Base-by-base conservation (phyloP, 2,888 invertebrate species). In the Cyrtodaria siliqua region DNA sequence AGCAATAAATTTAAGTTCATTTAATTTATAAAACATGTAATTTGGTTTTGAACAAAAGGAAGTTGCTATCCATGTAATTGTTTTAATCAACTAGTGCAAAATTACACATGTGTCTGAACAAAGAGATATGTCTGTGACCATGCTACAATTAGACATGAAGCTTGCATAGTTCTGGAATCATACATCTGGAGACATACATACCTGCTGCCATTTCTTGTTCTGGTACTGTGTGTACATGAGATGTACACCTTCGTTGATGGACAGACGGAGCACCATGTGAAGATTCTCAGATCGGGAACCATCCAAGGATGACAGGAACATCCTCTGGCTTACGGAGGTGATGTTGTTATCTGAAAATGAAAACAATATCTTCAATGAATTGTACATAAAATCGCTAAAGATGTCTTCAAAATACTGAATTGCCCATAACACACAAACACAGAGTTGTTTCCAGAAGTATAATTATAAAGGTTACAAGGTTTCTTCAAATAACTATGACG, bases 241-340 rank as follows among this genome's bases (percentile, higher is more conserved):
- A 14, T 47, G 63, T 23, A 68, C 63, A 6, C 74, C 74, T 38
- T 74, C 74, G 62, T 55, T 63, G 50, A 63, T 47, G 2, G 74
- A 74, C 52, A 68, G 62, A 52, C 74, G 61, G 18, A 74, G 57
- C 27, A 50, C 50, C 44, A 74, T 44, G 40, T 57, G 62, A 52
- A 74, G 52, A 42, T 52, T 61, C 33, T 57, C 40, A 26, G 44
- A 63, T 50, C 20, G 62, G 47, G 50, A 57, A 38, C 63, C 63
- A 8, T 52, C 63, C 40, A 53, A 24, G 16, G 61, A 40, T 50
- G 74, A 50, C 29, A 26, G 27, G 38, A 62, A 50, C n/a, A 44
- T 33, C 18, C 26, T 26, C 50, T 56, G 61, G 26, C 55, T 55
- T 16, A 62, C 38, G 33, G 29, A 38, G 14, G 8, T 61, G 9